phyloP scores from a whole-genome alignment of 1,140 invertebrate species.

The Bombus superbus region DNA sequence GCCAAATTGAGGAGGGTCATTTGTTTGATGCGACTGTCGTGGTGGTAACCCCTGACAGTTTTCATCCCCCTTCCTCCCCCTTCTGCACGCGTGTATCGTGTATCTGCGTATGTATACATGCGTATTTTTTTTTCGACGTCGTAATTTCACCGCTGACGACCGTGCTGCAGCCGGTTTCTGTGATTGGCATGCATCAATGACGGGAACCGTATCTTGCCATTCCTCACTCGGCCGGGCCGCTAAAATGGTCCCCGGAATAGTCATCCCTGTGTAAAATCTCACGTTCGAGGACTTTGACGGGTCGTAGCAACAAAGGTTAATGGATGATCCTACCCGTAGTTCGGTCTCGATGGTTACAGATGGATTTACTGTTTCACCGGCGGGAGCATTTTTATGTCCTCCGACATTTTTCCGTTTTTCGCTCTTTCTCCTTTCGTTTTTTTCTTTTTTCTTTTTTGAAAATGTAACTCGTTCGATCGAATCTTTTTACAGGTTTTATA shows the following conservation, averaged over 20 bases:
- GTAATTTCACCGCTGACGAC: constrained; percentile 66
- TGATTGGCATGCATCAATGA: constrained; percentile 68
- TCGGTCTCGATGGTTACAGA: constrained; percentile 14
- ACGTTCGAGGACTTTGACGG: constrained; percentile 34
- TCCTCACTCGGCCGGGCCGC: constrained; percentile 27
- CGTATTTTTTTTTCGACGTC: constrained; percentile 38
- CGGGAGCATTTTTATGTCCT: not conserved
- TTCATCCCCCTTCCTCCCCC: constrained; percentile 24
- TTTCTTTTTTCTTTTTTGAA: not conserved
- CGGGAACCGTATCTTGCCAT: constrained; percentile 16
- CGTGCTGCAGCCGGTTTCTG: constrained; percentile 35
- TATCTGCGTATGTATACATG: not conserved
- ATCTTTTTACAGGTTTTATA: not conserved
- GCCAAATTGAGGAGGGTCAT: constrained; percentile 72
- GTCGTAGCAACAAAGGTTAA: constrained; percentile 43
- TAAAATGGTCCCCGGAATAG: constrained; percentile 22
- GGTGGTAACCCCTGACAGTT: constrained; percentile 55
- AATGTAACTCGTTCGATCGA: not conserved
- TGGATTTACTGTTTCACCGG: not conserved
- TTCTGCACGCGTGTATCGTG: not conserved
- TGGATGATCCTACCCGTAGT: constrained; percentile 23
- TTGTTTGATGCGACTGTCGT: constrained; percentile 63
- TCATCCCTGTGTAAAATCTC: constrained; percentile 41
- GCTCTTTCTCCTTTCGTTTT: not conserved
- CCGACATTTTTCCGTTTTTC: not conserved